Conservation (phyloP, 2,888 invertebrate species). For the Calameuta idolon region DNA sequence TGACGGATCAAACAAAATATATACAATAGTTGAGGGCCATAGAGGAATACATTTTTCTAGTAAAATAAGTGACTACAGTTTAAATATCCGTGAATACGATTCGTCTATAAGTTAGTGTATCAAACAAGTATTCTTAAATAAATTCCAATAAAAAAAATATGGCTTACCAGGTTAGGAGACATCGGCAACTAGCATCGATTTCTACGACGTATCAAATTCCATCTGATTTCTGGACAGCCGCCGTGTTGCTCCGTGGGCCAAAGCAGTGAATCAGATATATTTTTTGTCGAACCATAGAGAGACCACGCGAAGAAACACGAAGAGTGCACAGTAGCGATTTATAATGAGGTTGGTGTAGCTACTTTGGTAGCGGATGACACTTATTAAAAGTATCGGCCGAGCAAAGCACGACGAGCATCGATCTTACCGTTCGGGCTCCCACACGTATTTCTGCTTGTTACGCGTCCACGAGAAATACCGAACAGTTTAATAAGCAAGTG, state of each 20-base stretch:
- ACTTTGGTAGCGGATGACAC: constrained; percentile 50
- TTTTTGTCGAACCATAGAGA: constrained; percentile 25
- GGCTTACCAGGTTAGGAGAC: background rate
- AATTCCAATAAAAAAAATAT: background rate
- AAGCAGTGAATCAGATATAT: constrained; percentile 39
- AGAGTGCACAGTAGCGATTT: constrained; percentile 46
- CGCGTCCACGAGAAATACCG: constrained; percentile 51
- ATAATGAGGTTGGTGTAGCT: constrained; percentile 38
- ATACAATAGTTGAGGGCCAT: background rate
- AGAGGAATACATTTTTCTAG: background rate
- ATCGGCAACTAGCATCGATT: constrained; percentile 1
- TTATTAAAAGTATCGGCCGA: constrained; percentile 50
- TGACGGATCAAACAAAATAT: background rate
- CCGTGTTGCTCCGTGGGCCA: constrained; percentile 8
- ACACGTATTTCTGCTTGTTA: constrained; percentile 40
- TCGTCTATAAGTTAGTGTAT: background rate
- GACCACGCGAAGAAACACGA: constrained; percentile 6
- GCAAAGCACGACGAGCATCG: constrained; percentile 36
- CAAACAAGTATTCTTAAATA: background rate
- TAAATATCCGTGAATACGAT: background rate
- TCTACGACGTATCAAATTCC: constrained; percentile 4
- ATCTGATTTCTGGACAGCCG: constrained; percentile 13
- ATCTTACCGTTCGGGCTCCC: constrained; percentile 34
- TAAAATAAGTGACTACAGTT: background rate
- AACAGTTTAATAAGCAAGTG: constrained; percentile 59